Evolutionary conservation across 2,888 invertebrate genomes (phyloP).

Genomic region (Ennomos fuscantarius): DNA sequence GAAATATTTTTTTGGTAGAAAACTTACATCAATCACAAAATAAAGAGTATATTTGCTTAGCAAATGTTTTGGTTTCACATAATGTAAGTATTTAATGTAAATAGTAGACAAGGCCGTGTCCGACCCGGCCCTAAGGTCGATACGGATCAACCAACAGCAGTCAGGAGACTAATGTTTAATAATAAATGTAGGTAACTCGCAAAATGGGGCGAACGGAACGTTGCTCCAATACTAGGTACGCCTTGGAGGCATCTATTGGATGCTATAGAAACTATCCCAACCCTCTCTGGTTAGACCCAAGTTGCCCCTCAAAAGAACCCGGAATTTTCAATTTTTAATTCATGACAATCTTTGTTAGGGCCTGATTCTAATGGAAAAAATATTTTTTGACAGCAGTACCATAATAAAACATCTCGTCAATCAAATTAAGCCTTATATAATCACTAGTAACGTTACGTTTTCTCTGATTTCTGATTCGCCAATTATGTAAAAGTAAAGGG

Average conservation of each 20-base stretch:
- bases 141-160: slow-evolving; percentile 24
- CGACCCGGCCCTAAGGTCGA: slow-evolving; percentile 25
- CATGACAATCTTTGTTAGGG: too few species aligned
- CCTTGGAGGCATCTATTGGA: slow-evolving; percentile 12
- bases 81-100: too few species aligned
- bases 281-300: neutral
- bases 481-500: slow-evolving; percentile 25
- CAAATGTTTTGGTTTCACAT: too few species aligned
- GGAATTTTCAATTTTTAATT: neutral
- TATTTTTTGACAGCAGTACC: too few species aligned
- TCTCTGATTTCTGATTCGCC: slow-evolving; percentile 10
- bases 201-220: slow-evolving; percentile 54
- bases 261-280: slow-evolving; percentile 11
- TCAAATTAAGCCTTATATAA: neutral
- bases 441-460: neutral
- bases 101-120: neutral
- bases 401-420: too few species aligned
- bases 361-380: too few species aligned
- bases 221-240: slow-evolving; percentile 7
- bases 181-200: slow-evolving; percentile 55
- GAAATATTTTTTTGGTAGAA: too few species aligned
- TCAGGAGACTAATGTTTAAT: slow-evolving; percentile 53
- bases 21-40: too few species aligned
- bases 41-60: too few species aligned
- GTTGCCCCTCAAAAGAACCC: neutral